Evolutionary conservation across 2,888 invertebrate genomes (phyloP), one percentile per base, ranked within the genome.

Genomic region (Thymelicus sylvestris): DNA sequence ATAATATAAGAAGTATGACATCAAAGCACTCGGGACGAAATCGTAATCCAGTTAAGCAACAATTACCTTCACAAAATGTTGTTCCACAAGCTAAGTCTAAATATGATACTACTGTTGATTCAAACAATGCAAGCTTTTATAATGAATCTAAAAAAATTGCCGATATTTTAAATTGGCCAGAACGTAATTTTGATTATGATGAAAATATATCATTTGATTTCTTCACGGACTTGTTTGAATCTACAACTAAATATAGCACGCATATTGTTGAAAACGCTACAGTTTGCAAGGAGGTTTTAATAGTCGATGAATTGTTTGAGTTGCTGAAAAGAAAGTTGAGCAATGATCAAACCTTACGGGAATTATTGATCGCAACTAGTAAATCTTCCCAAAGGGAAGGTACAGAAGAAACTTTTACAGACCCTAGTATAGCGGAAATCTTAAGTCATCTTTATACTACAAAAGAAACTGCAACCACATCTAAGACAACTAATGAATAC

Each of bases 281-380:
- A 55, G 74, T 79, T 72, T 92, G 92, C 74, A 88, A 87, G 80
- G 85, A 89, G 71, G 71, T 79, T 6, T 75, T 89, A 63, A 85
- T 82, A 13, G 81, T 93, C 2, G 91, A 93, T 41, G 87, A 90
- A 67, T 86, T 93, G 69, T 80, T 93, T 41, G 86, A 91, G 73
- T 74, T 92, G 72, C 74, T 93, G 6, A 92, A 87, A 77, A 88
- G 85, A 72, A 90, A 86, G 75, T 75, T 93, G n/a, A 88, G 82
- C 15, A 87, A 79, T 52, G 93, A 93, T 74, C 83, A 86, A 39
- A 73, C 80, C 47, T 83, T 91, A n/a, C 91, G 87, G 79, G 86
- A 91, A 41, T 76, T 89, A 52, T 73, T 91, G 52, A 74, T 83
- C 1, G 57, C 38, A 15, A 79, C 83, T 1, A 81, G 82, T 4